Conservation (phyloP, 2,888 invertebrate genomes). For the Diarsia rubi region DNA sequence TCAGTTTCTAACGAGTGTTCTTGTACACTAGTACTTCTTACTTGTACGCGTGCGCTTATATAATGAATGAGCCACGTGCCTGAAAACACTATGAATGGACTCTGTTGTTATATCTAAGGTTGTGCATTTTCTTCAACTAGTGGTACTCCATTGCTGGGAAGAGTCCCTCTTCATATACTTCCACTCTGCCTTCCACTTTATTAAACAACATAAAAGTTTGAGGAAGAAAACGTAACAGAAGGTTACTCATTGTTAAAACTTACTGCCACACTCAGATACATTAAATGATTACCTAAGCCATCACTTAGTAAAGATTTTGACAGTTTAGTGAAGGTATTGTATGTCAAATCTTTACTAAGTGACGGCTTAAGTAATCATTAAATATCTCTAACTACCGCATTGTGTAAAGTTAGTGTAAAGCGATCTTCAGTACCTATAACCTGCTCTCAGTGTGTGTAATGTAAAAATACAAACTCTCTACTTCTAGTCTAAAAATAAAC, state of each 20-base stretch:
- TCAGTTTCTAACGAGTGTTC: neutral
- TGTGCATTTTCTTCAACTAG: neutral
- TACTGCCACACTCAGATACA: too few relatives aligned
- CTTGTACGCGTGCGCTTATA: neutral
- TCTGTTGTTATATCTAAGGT: neutral
- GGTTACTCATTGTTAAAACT: neutral
- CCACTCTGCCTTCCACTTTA: neutral
- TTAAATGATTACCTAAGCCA: too few relatives aligned
- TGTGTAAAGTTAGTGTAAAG: too few relatives aligned
- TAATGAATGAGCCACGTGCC: neutral
- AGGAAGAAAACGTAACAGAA: neutral
- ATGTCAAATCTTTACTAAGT: too few relatives aligned
- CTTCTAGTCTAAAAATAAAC: conserved; percentile 26
- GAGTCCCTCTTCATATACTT: neutral
- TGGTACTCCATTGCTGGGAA: neutral
- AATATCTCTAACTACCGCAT: too few relatives aligned
- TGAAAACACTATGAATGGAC: too few relatives aligned
- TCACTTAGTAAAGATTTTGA: too few relatives aligned
- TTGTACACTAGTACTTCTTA: neutral
- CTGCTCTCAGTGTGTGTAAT: neutral
- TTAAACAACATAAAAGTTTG: neutral
- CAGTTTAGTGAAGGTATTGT: too few relatives aligned
- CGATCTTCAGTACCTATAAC: neutral
- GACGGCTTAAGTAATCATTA: too few relatives aligned
- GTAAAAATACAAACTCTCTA: neutral